These are phyloP conservation scores for Siniperca knerii DNA, from an alignment of 2,113 vertebrate genomes.

Conservation along the genomic window DNA sequence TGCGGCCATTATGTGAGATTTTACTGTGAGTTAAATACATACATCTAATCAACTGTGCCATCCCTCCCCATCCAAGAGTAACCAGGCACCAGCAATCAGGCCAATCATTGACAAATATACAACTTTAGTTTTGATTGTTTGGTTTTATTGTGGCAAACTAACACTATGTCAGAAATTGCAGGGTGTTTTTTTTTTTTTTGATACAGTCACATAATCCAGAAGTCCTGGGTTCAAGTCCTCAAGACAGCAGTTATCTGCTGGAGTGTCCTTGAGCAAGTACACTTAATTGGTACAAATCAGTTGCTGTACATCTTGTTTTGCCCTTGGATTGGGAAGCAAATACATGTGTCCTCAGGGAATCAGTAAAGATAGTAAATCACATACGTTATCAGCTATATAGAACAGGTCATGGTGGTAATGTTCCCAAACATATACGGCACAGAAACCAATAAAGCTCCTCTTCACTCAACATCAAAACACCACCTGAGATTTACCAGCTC, in stretches of 20 bases:
- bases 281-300: not conserved
- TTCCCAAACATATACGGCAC: conserved; percentile 30
- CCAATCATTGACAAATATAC: not conserved
- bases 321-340: not conserved
- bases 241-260: not conserved
- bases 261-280: conserved; percentile 34
- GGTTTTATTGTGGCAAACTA: not conserved
- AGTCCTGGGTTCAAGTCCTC: not conserved
- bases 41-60: not conserved
- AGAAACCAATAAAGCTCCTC: conserved; percentile 18
- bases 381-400: conserved; percentile 1
- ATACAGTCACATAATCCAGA: not conserved
- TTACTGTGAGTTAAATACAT: not conserved
- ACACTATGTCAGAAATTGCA: not conserved
- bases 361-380: conserved; percentile 21
- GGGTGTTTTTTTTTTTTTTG: not conserved
- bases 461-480: conserved; percentile 17
- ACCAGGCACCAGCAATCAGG: not conserved
- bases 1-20: not conserved
- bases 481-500: conserved; percentile 37
- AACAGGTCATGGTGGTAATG: not conserved
- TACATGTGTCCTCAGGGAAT: not conserved
- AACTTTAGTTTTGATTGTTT: not conserved
- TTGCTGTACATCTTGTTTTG: conserved; percentile 8
- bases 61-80: not conserved